These are phyloP conservation scores for Rhabdomys dilectus DNA, from an alignment of 2,113 vertebrate species.

Conservation along the genomic window DNA sequence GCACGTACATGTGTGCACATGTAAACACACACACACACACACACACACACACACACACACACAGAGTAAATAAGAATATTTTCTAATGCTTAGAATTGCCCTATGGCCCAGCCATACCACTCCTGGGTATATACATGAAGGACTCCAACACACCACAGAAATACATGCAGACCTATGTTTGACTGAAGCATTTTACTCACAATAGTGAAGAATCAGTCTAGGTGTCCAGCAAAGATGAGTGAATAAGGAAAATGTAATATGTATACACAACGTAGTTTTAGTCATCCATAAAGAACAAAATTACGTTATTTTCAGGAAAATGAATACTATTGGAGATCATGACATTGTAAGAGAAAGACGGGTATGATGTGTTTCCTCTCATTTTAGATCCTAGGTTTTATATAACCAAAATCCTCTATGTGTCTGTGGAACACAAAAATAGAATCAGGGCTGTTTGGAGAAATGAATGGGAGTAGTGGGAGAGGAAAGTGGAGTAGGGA, in stretches of 20 bases:
- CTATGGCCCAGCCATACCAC: background rate
- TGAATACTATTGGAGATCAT: background rate
- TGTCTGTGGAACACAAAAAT: background rate
- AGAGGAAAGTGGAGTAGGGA: background rate
- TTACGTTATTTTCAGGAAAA: background rate
- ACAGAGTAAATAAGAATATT: background rate
- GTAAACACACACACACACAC: background rate
- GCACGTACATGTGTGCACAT: background rate
- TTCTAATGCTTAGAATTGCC: background rate
- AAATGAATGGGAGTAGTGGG: background rate
- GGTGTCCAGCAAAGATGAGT: background rate
- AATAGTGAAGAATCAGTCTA: background rate
- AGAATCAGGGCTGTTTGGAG: background rate
- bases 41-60: background rate
- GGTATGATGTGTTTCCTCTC: background rate
- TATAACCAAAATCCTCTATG: background rate
- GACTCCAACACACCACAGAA: background rate
- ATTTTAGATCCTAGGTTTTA: background rate
- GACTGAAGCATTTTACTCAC: background rate
- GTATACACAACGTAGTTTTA: background rate
- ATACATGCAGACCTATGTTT: background rate
- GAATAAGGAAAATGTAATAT: background rate
- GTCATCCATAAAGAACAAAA: background rate
- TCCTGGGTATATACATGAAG: background rate
- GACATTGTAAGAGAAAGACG: background rate